Evolutionary conservation across 1,140 invertebrate genomes (phyloP).

Genomic region (silkworm (Bombyx mori)): ASM3026992v2 NC_085119.1:8389501-8390000

Average conservation of each 20-base stretch:
- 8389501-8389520: constrained; percentile 82
- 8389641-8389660: constrained; percentile 71
- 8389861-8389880: constrained; percentile 53
- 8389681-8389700: constrained; percentile 74
- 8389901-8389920: constrained; percentile 71
- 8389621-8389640: constrained; percentile 65
- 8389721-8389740: constrained; percentile 76
- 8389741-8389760: constrained; percentile 87
- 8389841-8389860: constrained; percentile 70
- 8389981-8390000: too few species aligned
- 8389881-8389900: constrained; percentile 69
- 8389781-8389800: constrained; percentile 83
- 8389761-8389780: constrained; percentile 82
- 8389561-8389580: constrained; percentile 77
- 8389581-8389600: constrained; percentile 77
- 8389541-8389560: constrained; percentile 82
- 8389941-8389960: too few species aligned
- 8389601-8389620: constrained; percentile 74
- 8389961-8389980: too few species aligned
- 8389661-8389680: constrained; percentile 75
- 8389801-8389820: constrained; percentile 83
- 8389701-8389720: constrained; percentile 65
- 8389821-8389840: constrained; percentile 77
- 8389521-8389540: constrained; percentile 76
- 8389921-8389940: neutral